Evolutionary conservation across 1,140 invertebrate genomes (phyloP).

Genomic region (Alviniconcha marisindica): DNA sequence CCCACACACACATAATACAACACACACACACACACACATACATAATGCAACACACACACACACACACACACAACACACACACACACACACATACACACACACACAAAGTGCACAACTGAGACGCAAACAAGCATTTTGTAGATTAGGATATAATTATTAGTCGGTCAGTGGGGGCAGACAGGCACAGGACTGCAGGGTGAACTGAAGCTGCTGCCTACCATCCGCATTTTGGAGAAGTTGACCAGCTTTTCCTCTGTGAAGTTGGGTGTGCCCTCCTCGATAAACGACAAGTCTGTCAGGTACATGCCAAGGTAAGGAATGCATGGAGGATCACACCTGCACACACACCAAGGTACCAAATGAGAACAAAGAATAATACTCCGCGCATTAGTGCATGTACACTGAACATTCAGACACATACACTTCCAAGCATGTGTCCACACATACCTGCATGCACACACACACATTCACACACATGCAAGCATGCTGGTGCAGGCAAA

Average conservation of each 20-base stretch:
- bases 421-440: no score
- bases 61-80: constrained; percentile 6
- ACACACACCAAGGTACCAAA: neutral
- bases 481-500: no score
- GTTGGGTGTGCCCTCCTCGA: constrained; percentile 95
- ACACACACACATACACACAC: no score
- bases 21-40: constrained; percentile 12
- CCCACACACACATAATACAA: no score
- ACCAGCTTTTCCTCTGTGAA: constrained; percentile 93
- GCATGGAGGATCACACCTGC: constrained; percentile 92
- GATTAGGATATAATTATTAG: no score
- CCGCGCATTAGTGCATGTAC: no score
- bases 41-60: neutral
- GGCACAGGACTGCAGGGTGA: neutral
- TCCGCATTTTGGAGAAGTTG: constrained; percentile 97
- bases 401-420: no score
- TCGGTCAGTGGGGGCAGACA: neutral
- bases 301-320: constrained; percentile 96
- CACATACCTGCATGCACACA: no score
- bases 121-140: no score
- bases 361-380: neutral
- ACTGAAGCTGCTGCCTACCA: constrained; percentile 80
- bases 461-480: no score
- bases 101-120: no score
- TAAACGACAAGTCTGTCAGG: constrained; percentile 94